Percentiles rank a stretch among this genome's conserved stretches.
phyloP scores from a whole-genome alignment of 2,113 vertebrate species.

The Sarotherodon lohbergeri region DNA sequence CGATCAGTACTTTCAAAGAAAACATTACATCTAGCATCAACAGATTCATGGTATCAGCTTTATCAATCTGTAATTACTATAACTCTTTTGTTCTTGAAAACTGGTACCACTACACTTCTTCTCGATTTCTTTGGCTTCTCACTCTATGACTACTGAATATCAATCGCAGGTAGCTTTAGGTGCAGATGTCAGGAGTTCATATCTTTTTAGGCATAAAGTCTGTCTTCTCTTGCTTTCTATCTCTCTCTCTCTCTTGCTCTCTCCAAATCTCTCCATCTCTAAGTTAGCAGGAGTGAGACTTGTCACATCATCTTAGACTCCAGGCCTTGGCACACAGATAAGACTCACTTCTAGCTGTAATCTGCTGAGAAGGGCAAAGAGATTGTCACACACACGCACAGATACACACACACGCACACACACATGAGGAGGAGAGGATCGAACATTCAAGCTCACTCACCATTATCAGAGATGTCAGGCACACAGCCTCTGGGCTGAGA shows the following conservation, averaged over 20 bases:
- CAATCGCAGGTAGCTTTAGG: background rate
- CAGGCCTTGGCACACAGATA: slow-evolving; percentile 23
- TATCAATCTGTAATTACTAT: background rate
- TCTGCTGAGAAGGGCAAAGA: slow-evolving; percentile 35
- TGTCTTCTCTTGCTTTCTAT: background rate
- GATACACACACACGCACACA: background rate
- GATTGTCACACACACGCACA: background rate
- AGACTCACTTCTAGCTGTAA: slow-evolving; percentile 27
- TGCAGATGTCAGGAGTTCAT: background rate
- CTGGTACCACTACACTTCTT: background rate
- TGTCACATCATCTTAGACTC: slow-evolving; percentile 39
- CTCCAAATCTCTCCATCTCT: slow-evolving; percentile 11
- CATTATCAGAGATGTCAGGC: background rate
- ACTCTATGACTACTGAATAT: background rate
- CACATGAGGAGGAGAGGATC: background rate
- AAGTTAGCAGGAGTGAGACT: slow-evolving; percentile 29
- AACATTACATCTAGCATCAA: background rate
- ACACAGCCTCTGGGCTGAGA: background rate
- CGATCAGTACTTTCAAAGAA: background rate
- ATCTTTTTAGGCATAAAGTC: background rate
- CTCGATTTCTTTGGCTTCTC: background rate
- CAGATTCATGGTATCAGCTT: background rate
- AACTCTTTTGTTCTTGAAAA: background rate
- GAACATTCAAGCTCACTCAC: background rate
- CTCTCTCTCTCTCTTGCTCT: background rate